phyloP scores from a whole-genome alignment of 1,140 invertebrate genomes.

The Bombus ignitus region DNA sequence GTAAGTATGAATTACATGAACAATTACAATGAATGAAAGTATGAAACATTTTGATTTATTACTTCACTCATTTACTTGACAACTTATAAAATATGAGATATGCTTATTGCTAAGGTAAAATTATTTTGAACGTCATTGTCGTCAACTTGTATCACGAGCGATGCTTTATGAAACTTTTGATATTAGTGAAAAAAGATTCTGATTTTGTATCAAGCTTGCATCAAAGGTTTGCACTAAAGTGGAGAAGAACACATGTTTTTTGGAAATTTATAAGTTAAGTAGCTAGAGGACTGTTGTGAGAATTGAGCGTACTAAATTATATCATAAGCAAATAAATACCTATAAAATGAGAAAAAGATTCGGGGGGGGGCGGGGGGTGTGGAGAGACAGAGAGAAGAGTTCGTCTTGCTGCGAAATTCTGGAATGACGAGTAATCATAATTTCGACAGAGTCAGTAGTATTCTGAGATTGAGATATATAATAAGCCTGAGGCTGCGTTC shows the following conservation, averaged over 20 bases:
- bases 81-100: no score
- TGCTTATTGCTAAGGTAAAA: no score
- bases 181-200: not conserved
- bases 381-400: not conserved
- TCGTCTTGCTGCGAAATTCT: conserved; percentile 21
- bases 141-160: no score
- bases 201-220: not conserved
- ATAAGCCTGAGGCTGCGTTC: conserved; percentile 75
- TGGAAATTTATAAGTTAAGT: not conserved
- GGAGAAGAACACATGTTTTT: no score
- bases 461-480: conserved; percentile 71
- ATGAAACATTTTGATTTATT: no score
- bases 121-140: not conserved
- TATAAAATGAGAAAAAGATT: not conserved
- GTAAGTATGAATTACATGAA: no score
- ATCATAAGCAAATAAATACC: not conserved
- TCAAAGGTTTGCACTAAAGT: not conserved
- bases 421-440: conserved; percentile 68
- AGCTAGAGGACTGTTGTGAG: not conserved
- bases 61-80: no score
- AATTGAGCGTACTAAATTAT: not conserved
- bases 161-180: no score
- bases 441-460: conserved; percentile 74
- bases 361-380: no score
- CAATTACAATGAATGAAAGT: no score